phyloP scores from a whole-genome alignment of 2,888 invertebrate species.

The Galeruca laticollis region DNA sequence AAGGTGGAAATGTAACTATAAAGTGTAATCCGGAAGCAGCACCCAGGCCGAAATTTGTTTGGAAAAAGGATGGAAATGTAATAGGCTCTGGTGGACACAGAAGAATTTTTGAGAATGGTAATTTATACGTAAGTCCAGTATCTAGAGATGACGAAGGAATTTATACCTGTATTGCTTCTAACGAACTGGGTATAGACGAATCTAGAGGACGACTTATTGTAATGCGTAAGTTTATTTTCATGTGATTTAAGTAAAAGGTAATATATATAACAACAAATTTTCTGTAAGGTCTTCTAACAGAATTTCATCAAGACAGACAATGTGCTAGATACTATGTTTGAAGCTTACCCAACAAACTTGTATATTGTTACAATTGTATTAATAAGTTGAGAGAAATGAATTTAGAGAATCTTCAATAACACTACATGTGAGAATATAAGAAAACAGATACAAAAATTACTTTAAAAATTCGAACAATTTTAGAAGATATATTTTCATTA shows the following conservation, averaged over 20 bases:
- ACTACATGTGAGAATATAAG: too few species aligned
- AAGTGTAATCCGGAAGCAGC: conserved; percentile 95
- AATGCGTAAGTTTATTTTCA: conserved; percentile 71
- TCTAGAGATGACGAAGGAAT: conserved; percentile 88
- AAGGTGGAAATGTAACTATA: conserved; percentile 91
- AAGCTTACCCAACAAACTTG: not conserved
- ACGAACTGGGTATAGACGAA: conserved; percentile 88
- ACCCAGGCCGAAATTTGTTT: conserved; percentile 87
- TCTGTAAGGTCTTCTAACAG: too few species aligned
- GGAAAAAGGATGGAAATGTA: conserved; percentile 89
- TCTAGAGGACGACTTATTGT: conserved; percentile 87
- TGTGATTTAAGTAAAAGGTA: not conserved
- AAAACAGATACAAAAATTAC: too few species aligned
- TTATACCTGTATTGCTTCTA: conserved; percentile 88
- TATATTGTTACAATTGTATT: not conserved
- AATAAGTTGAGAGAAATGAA: too few species aligned
- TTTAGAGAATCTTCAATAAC: not conserved
- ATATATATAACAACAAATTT: not conserved
- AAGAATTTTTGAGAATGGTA: conserved; percentile 86
- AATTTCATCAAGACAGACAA: too few species aligned
- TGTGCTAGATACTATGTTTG: too few species aligned
- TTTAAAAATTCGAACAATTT: too few species aligned
- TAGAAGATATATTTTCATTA: too few species aligned
- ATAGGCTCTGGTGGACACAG: conserved; percentile 85
- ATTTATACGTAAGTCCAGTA: conserved; percentile 86